A percentile compares a stretch with the other conserved stretches of the same genome.
These are phyloP conservation scores for Cylindroiulus punctatus DNA, from an alignment of 2,888 invertebrate species.

Conservation along the genomic window DNA sequence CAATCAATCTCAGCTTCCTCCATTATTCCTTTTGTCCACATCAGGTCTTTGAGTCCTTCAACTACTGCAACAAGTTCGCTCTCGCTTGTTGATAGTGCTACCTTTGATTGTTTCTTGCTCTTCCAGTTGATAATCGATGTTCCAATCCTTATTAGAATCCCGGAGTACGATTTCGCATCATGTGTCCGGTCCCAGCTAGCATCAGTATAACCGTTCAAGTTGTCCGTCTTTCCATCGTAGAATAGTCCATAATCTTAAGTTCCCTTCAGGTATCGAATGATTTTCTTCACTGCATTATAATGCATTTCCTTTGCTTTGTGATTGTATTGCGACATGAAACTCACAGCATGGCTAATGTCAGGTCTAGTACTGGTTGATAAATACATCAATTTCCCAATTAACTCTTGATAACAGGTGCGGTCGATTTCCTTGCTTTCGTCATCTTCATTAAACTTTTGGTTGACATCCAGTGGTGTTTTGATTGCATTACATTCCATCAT, in stretches of 20 bases:
- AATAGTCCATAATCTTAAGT: background rate
- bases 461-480: background rate
- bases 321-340: background rate
- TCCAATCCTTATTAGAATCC: background rate
- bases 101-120: background rate
- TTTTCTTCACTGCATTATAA: background rate
- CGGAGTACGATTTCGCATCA: background rate
- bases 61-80: background rate
- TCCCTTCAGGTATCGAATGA: background rate
- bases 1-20: background rate
- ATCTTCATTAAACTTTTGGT: background rate
- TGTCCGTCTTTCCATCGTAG: background rate
- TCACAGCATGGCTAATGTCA: background rate
- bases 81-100: background rate
- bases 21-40: background rate
- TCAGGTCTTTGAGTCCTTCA: background rate
- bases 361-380: background rate
- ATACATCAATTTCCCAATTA: background rate
- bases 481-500: no score
- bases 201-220: background rate
- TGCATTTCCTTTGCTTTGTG: background rate
- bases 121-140: background rate
- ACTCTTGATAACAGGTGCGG: background rate
- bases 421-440: background rate
- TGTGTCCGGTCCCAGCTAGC: background rate